Evolutionary conservation across 2,888 invertebrate species (phyloP), one percentile per base, ranked within the genome.

Genomic region (Aleiodes leptofemur): DNA sequence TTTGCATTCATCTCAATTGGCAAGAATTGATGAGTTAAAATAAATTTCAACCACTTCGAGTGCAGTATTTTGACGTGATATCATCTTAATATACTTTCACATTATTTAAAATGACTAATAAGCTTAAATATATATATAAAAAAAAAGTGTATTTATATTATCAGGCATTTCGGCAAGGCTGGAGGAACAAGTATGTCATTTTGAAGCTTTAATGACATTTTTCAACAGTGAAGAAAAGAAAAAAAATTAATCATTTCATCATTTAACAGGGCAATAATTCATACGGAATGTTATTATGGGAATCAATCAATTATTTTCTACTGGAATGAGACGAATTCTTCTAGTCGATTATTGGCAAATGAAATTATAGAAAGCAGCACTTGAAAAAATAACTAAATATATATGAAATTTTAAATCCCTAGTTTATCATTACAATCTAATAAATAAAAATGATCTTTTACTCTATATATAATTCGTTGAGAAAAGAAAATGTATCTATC

Each of bases 151-250:
- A 43, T 43, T 43, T 43, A 48, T 43, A 38, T 61, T 61, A 48
- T 64, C 64, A 64, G 64, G 64, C 64, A 64, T 64, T 64, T 64
- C 16, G 64, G 64, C 64, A 64, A 64, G 64, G 64, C 64, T 64
- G 59, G 29, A 43, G 64, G 48, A 13, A 64, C 64, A 64, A 64
- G 64, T 43, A 23, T 64, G 48, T 9, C 43, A 11, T 9, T 43
- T 43, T 9, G 8, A 43, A 43, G 43, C 7, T 43, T 43, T 9
- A 43, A 43, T 43, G 9, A 43, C 43, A 43, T 43, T 43, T 23
- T 43, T 11, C 9, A 43, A 43, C 11, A 11, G 8, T 38, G 8
- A 38, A 38, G 5, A 38, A 38, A 38, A 0, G 4, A 7, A 7
- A 38, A 43, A 43, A 11, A 43, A 43, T 9, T 9, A 43, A 43